These are phyloP conservation scores for Andrena cerasifolii DNA, from an alignment of 1,140 invertebrate species.

Conservation along the genomic window DNA sequence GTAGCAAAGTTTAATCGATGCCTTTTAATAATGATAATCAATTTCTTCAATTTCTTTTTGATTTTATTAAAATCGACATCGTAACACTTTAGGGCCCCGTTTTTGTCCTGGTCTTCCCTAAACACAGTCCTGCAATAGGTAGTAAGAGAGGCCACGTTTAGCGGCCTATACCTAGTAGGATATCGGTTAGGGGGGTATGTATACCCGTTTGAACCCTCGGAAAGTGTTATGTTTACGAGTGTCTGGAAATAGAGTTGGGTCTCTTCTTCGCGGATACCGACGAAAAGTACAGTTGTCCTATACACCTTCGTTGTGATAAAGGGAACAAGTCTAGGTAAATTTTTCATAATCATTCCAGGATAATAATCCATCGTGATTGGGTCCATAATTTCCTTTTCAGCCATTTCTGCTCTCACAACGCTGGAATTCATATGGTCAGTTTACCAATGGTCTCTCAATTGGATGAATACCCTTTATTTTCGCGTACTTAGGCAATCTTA, in stretches of 20 bases:
- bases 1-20: no score
- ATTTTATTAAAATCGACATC: no score
- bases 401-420: slow-evolving; percentile 92
- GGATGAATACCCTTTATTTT: slow-evolving; percentile 85
- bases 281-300: slow-evolving; percentile 85
- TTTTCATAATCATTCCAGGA: neutral
- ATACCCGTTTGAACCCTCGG: no score
- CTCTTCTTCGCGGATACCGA: slow-evolving; percentile 83
- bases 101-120: no score
- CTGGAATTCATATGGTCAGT: slow-evolving; percentile 92
- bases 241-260: slow-evolving; percentile 88
- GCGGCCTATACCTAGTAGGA: no score
- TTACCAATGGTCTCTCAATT: slow-evolving; percentile 88
- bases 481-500: no score
- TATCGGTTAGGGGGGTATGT: no score
- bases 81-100: no score
- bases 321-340: slow-evolving; percentile 81
- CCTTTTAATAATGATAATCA: no score
- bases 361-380: neutral
- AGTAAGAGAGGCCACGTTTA: no score
- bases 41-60: no score
- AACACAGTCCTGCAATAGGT: no score
- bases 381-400: slow-evolving; percentile 73
- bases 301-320: slow-evolving; percentile 83
- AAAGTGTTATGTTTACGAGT: slow-evolving; percentile 89